Evolutionary conservation across 1,140 invertebrate genomes (phyloP).

Genomic region (Euura saliciscinereae): DNA sequence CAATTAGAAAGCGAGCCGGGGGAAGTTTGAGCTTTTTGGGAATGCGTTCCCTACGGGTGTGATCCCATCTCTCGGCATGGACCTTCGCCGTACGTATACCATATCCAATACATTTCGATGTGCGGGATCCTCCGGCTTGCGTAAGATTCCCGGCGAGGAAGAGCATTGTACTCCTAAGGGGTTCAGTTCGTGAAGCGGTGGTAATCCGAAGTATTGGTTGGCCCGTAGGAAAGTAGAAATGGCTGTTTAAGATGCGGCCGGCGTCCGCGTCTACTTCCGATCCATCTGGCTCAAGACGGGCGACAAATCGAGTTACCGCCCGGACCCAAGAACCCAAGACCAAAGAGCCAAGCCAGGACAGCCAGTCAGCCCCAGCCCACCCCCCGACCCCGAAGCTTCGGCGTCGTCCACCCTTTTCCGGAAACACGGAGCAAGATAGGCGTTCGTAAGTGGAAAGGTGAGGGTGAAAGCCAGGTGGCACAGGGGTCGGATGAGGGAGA

Average conservation of each 20-base stretch:
- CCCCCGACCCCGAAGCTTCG: slow-evolving; percentile 32
- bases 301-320: slow-evolving; percentile 50
- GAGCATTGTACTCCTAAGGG: slow-evolving; percentile 2
- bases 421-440: background rate
- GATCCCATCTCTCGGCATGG: background rate
- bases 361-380: slow-evolving; percentile 15
- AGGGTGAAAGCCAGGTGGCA: slow-evolving; percentile 6
- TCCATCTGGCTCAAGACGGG: slow-evolving; percentile 51
- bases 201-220: background rate
- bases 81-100: background rate
- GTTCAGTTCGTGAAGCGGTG: background rate
- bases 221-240: slow-evolving; percentile 6
- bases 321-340: slow-evolving; percentile 45
- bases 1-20: too few species aligned
- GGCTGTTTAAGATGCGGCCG: slow-evolving; percentile 46
- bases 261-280: slow-evolving; percentile 49
- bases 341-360: slow-evolving; percentile 42
- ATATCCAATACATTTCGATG: background rate
- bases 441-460: slow-evolving; percentile 8
- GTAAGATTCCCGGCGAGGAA: background rate
- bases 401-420: background rate
- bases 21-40: background rate
- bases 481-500: slow-evolving; percentile 8
- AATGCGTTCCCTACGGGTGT: background rate
- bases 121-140: background rate